Conservation (phyloP, 1,140 invertebrate species). For the Sogatella furcifera region DNA sequence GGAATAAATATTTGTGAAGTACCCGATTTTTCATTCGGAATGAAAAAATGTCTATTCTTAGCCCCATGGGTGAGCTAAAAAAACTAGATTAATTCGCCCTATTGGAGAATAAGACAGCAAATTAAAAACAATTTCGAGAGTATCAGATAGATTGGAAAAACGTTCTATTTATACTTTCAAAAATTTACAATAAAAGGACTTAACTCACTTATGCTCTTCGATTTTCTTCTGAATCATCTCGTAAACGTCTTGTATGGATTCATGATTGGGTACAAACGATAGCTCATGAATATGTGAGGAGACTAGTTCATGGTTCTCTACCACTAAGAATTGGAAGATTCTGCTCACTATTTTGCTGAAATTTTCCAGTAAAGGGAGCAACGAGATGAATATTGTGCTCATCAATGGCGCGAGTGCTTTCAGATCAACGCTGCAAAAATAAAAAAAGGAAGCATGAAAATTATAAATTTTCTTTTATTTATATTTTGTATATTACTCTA, state of each 20-base stretch:
- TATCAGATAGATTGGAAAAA: no score
- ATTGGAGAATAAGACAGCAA: no score
- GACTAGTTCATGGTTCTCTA: constrained; percentile 56
- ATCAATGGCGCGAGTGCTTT: constrained; percentile 63
- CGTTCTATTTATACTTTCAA: no score
- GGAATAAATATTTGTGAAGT: no score
- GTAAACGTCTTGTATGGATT: constrained; percentile 53
- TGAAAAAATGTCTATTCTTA: no score
- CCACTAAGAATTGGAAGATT: constrained; percentile 67
- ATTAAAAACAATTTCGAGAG: no score
- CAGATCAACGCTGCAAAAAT: constrained; percentile 53
- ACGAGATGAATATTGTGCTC: constrained; percentile 69
- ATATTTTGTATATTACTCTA: no score
- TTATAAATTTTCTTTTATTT: background rate
- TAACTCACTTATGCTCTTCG: constrained; percentile 5
- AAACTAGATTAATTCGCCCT: no score
- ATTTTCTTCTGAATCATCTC: constrained; percentile 44
- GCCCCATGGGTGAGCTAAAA: no score
- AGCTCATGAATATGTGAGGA: constrained; percentile 61
- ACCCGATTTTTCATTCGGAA: no score
- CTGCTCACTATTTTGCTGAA: constrained; percentile 57
- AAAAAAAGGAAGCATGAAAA: background rate
- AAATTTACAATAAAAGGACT: no score
- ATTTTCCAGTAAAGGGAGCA: constrained; percentile 58
- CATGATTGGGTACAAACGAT: constrained; percentile 68